Evolutionary conservation across 2,888 invertebrate species (phyloP), one percentile per base, ranked within the genome.

Genomic region (Papilio gigon): DNA sequence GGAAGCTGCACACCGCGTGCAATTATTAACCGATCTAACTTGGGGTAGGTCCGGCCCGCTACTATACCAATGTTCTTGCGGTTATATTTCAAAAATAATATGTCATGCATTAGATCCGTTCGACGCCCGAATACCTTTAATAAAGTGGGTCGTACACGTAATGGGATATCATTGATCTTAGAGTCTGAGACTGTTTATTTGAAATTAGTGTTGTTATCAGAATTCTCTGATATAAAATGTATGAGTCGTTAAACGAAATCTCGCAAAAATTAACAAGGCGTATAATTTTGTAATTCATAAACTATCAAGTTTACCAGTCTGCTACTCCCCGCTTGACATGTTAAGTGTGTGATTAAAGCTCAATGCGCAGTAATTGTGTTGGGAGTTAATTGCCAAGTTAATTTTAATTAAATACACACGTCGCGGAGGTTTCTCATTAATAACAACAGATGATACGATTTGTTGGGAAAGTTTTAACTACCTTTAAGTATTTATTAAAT

Each of bases 21-120:
- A 87, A 89, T 90, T 89, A 89, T 83, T 79, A 75, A 78, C 75
- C 76, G 75, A 77, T 77, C 79, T 75, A 77, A 76, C 75, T 76
- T 71, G 76, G 73, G 74, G 70, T 68, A 68, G 66, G 53, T 59
- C 64, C 12, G 17, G 50, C n/a, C 61, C 50, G 11, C 62, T 63
- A 17, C 47, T 33, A n/a, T 63, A 4, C 20, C 47, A 35, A 42
- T 56, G 53, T 62, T 25, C 53, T 35, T 20, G 61, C 53, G 12
- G 40, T 30, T 53, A 12, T 20, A 42, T 17, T 12, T 62, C 25
- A 25, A 12, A 61, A 42, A 53, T 40, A 30, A 42, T 22, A 27
- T 42, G 20, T 60, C 20, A n/a, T 2, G 4, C 14, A 12, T 25
- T 40, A 25, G 50, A 60, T 61, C 25, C 40, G n/a, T 40, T 40